These are phyloP conservation scores for Erpetoichthys calabaricus DNA, from an alignment of 2,797 vertebrate species.

Conservation along the genomic window DNA sequence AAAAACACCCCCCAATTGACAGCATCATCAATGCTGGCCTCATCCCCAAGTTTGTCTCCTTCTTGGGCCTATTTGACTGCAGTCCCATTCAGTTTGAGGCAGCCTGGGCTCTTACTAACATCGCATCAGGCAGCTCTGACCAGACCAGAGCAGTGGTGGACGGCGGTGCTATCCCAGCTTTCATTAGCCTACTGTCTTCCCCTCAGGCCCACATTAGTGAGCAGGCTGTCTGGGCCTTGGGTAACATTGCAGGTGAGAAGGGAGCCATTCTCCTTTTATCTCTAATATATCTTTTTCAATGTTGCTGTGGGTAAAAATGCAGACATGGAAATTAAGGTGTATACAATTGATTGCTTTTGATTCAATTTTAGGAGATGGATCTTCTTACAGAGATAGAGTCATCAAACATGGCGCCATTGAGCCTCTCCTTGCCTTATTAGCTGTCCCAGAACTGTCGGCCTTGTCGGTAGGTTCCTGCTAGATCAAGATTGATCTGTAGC, in stretches of 20 bases:
- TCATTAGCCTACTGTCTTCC: constrained; percentile 70
- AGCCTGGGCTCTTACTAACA: constrained; percentile 94
- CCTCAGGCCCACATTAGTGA: constrained; percentile 87
- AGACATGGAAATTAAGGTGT: not conserved
- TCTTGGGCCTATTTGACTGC: constrained; percentile 58
- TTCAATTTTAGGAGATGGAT: constrained; percentile 70
- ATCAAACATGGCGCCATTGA: constrained; percentile 83
- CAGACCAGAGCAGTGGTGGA: constrained; percentile 89
- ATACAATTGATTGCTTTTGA: not conserved
- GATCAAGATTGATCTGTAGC: too few relatives aligned
- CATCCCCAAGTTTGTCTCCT: constrained; percentile 77
- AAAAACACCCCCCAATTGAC: constrained; percentile 89
- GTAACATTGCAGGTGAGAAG: constrained; percentile 84
- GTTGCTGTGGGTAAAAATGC: too few relatives aligned
- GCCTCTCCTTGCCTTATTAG: constrained; percentile 68
- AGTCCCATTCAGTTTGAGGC: constrained; percentile 90
- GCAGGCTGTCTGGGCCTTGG: constrained; percentile 91
- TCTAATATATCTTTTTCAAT: not conserved
- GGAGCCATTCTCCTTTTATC: not conserved
- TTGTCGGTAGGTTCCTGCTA: constrained; percentile 58
- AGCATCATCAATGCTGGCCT: constrained; percentile 76
- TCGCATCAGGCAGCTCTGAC: constrained; percentile 81
- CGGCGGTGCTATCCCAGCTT: constrained; percentile 79
- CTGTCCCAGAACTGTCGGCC: constrained; percentile 67
- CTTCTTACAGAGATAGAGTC: constrained; percentile 73